A percentile compares a stretch with the other conserved stretches of the same genome.
These are phyloP conservation scores for Octomys mimax DNA, from an alignment of 2,797 vertebrate species.

Conservation along the genomic window DNA sequence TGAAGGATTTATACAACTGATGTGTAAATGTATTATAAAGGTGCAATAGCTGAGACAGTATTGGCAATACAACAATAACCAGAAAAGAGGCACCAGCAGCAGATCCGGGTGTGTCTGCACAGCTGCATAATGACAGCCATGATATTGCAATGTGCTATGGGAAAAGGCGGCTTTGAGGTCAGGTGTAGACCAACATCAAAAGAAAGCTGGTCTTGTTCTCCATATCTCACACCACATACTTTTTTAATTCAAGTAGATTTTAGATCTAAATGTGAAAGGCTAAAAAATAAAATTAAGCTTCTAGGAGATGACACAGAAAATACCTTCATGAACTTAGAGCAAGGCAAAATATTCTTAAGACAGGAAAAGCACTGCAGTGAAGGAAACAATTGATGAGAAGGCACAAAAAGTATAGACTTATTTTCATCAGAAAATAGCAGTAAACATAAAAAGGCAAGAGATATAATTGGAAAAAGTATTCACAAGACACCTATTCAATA, in stretches of 20 bases:
- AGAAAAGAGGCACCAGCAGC: background rate
- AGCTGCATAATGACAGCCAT: background rate
- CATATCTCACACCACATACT: background rate
- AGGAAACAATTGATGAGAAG: constrained; percentile 48
- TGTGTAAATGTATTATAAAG: background rate
- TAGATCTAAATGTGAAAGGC: background rate
- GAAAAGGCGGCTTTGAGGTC: background rate
- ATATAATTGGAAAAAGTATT: background rate
- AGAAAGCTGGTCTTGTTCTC: background rate
- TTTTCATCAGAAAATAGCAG: constrained; percentile 37
- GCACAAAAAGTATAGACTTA: constrained; percentile 14
- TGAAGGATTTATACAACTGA: background rate
- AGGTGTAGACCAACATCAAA: background rate
- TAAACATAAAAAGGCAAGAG: background rate
- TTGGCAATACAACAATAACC: background rate
- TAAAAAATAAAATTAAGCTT: background rate
- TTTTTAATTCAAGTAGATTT: background rate
- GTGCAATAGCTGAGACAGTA: background rate
- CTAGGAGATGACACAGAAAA: background rate
- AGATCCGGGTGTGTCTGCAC: background rate
- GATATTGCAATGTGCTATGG: background rate
- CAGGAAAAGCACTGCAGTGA: background rate
- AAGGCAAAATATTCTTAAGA: constrained; percentile 41
- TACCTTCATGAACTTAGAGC: constrained; percentile 1
- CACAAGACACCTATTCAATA: background rate